Conservation (phyloP, 2,888 invertebrate genomes). For the Lapara coniferarum region DNA sequence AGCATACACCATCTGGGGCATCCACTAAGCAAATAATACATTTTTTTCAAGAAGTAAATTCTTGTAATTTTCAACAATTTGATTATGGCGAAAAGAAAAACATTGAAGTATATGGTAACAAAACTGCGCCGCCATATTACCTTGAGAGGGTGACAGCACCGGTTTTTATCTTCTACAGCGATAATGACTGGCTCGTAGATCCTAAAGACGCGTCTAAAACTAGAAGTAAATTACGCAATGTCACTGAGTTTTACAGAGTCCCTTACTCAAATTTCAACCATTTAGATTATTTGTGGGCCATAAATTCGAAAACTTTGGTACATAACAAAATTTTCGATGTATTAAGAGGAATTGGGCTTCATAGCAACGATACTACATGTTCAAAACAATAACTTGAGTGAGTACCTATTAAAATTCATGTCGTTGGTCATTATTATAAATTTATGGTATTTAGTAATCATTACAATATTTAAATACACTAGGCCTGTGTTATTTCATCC, state of each 20-base stretch:
- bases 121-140: slow-evolving; percentile 22
- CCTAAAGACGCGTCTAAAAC: slow-evolving; percentile 1
- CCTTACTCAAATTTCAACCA: slow-evolving; percentile 33
- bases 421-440: too few species aligned
- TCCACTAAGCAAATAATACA: slow-evolving; percentile 62
- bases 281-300: slow-evolving; percentile 36
- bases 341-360: not conserved
- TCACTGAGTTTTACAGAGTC: slow-evolving; percentile 33
- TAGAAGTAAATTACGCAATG: slow-evolving; percentile 25
- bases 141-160: slow-evolving; percentile 20
- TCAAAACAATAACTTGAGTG: not conserved
- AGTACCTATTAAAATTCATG: too few species aligned
- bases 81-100: slow-evolving; percentile 29
- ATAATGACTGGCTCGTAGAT: slow-evolving; percentile 34
- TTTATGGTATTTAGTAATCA: too few species aligned
- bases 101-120: slow-evolving; percentile 25
- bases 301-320: slow-evolving; percentile 26
- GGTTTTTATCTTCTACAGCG: slow-evolving; percentile 35
- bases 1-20: slow-evolving; percentile 56
- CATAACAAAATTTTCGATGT: slow-evolving; percentile 14
- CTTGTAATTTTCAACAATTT: slow-evolving; percentile 33
- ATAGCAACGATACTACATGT: not conserved
- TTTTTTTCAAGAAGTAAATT: slow-evolving; percentile 34
- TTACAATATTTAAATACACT: too few species aligned
- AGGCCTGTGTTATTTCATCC: too few species aligned